These are phyloP conservation scores for Pan paniscus DNA, from an alignment of 2,113 vertebrate species.

Conservation along the genomic window DNA sequence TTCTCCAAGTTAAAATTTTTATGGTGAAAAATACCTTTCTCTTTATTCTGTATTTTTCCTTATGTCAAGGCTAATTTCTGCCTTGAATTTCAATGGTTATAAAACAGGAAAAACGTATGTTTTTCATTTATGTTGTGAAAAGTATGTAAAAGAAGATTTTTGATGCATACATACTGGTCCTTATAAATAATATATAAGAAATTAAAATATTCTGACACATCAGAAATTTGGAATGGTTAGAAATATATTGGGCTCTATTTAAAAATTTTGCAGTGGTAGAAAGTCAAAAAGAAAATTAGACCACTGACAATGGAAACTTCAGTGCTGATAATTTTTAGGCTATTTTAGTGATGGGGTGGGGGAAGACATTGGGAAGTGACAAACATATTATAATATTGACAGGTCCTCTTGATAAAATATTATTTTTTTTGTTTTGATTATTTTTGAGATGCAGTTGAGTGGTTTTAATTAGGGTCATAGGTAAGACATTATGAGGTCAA, in stretches of 20 bases:
- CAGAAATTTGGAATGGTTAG: background rate
- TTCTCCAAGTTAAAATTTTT: slow-evolving; percentile 52
- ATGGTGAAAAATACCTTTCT: slow-evolving; percentile 45
- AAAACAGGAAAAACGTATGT: background rate
- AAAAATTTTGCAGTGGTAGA: background rate
- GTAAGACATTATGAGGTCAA: background rate
- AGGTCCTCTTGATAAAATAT: background rate
- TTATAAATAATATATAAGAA: slow-evolving; percentile 16
- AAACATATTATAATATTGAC: background rate
- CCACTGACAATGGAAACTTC: background rate
- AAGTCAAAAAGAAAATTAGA: background rate
- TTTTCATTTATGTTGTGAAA: slow-evolving; percentile 45
- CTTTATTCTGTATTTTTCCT: slow-evolving; percentile 46
- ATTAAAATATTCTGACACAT: background rate
- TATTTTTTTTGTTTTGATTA: background rate
- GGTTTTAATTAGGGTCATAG: background rate
- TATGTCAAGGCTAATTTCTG: slow-evolving; percentile 20
- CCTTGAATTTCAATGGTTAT: background rate
- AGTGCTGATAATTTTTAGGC: background rate
- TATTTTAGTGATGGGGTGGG: background rate
- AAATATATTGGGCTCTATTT: background rate
- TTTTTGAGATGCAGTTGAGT: background rate
- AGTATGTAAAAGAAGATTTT: background rate
- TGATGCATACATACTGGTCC: background rate
- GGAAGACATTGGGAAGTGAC: background rate